These are phyloP conservation scores for Mormyrus iriodes DNA, from an alignment of 2,113 vertebrate genomes.

Conservation along the genomic window DNA sequence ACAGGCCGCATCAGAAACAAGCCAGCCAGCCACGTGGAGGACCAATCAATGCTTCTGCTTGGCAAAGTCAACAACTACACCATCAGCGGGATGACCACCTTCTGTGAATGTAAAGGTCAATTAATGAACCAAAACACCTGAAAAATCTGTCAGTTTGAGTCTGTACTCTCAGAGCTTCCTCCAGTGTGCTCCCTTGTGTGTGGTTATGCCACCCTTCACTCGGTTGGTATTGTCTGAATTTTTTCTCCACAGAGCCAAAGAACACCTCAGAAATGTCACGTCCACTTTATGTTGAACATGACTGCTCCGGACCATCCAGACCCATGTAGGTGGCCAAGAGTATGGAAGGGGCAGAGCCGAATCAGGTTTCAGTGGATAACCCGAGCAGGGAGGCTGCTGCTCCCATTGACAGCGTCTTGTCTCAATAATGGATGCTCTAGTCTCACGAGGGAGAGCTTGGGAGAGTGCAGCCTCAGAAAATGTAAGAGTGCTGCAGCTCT, in stretches of 20 bases:
- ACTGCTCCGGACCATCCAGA: not conserved
- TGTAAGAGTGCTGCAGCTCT: not conserved
- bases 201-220: not conserved
- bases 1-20: conserved; percentile 25
- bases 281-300: not conserved
- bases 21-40: conserved; percentile 17
- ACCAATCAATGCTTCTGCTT: conserved; percentile 41
- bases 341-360: not conserved
- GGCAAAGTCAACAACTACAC: conserved; percentile 27
- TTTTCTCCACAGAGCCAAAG: not conserved
- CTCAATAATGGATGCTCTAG: conserved; percentile 6
- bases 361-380: not conserved
- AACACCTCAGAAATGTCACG: not conserved
- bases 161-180: not conserved
- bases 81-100: not conserved
- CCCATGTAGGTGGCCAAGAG: not conserved
- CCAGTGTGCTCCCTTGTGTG: not conserved
- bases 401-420: not conserved
- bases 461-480: not conserved
- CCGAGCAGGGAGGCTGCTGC: not conserved
- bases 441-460: not conserved
- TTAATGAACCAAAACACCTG: not conserved
- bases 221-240: not conserved
- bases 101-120: not conserved
- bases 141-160: not conserved